phyloP scores from a whole-genome alignment of 2,888 invertebrate species.

The Microdon myrmicae region DNA sequence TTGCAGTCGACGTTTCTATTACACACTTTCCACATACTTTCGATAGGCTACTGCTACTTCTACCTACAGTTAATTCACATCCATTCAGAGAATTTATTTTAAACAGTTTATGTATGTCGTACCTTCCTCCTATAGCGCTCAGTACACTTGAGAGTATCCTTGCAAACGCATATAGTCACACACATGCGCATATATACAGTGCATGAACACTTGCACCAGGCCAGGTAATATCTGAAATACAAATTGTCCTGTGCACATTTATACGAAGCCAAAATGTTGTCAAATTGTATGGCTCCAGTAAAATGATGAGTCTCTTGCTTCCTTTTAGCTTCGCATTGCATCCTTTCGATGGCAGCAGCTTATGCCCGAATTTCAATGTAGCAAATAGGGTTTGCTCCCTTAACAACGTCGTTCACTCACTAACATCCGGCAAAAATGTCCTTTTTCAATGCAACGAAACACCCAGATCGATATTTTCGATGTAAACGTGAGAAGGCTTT shows the following conservation, averaged over 20 bases:
- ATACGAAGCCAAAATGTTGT: too few relatives aligned
- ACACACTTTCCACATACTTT: too few relatives aligned
- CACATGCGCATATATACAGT: too few relatives aligned
- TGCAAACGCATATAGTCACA: slow-evolving; percentile 28
- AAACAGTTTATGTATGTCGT: slow-evolving; percentile 32
- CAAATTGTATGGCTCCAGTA: too few relatives aligned
- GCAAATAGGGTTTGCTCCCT: slow-evolving; percentile 26
- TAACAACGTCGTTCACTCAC: slow-evolving; percentile 35
- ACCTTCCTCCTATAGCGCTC: slow-evolving; percentile 31
- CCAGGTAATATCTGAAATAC: too few relatives aligned
- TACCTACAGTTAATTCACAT: slow-evolving; percentile 29
- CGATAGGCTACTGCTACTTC: slow-evolving; percentile 9
- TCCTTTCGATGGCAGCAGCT: too few relatives aligned
- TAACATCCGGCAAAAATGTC: slow-evolving; percentile 41
- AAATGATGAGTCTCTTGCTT: too few relatives aligned
- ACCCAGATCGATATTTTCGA: slow-evolving; percentile 42
- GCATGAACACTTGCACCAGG: too few relatives aligned
- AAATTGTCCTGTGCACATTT: too few relatives aligned
- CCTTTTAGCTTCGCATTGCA: too few relatives aligned
- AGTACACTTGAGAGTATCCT: slow-evolving; percentile 39
- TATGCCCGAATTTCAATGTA: too few relatives aligned
- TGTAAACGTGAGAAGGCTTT: slow-evolving; percentile 33
- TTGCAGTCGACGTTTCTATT: too few relatives aligned
- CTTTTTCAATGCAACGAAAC: slow-evolving; percentile 43
- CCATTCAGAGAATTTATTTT: slow-evolving; percentile 40